Evolutionary conservation across 1,140 invertebrate genomes (phyloP), one percentile per base, ranked within the genome.

Genomic region (Hyphantria cunea): DNA sequence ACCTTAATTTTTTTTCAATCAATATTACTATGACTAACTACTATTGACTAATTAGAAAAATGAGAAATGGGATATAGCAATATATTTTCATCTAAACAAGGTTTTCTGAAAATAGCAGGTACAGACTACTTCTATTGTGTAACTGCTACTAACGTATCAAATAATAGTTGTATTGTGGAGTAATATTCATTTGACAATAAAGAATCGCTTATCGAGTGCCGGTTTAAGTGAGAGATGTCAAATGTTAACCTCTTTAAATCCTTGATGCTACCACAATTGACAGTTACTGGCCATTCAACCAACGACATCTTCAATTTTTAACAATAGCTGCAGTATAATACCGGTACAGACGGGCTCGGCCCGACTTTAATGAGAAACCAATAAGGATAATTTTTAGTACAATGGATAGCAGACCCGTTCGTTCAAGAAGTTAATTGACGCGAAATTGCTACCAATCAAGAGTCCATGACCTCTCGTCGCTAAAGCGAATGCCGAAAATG

Each of bases 361-460:
- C 9, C 37, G 9, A 39, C n/a, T 39, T 50, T 37, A 6, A 11
- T 39, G 0, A 45, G 80, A 87, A 87, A 83, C 80, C 86, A 89
- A 89, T 89, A 78, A 84, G 76, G 79, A 87, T 86, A 82, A 87
- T 86, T 86, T 80, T 74, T 73, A 66, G 64, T 58, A 63, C 67
- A 67, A 64, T 62, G 61, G 31, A 64, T 48, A 48, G 13, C 70
- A 74, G 68, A 70, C 74, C 67, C 71, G 73, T 72, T 75, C 74
- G 64, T 67, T 74, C 74, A 45, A 49, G 25, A 73, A 71, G 76
- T 80, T 86, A 86, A 88, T 86, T 89, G 86, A 86, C 81, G 80
- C 82, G 76, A 86, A 88, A 87, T 87, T 85, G 84, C 82, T 84
- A 52, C 86, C 86, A 89, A 89, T 89, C 82, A 80, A 69, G 68